Base-by-base conservation (phyloP, 1,140 invertebrate genomes). In the Monochamus saltuarius region DNA sequence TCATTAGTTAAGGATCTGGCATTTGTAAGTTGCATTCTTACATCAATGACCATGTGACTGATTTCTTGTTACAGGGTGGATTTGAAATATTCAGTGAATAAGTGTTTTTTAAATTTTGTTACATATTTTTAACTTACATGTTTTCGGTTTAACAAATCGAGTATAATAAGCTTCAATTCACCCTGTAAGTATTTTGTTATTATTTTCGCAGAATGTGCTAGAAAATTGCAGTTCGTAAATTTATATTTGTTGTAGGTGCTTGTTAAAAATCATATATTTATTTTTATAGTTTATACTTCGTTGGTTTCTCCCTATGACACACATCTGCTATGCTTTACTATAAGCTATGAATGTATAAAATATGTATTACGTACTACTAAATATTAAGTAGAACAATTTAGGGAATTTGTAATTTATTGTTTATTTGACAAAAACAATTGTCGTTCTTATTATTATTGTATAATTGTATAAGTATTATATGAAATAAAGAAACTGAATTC, bases 381-480 rank as follows among this genome's bases (percentile, higher is more conserved):
- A 56, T 37, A 66, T 56, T 22, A 52, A 52, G 67, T 69, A 69
- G 67, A 57, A 63, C 59, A 64, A 61, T 67, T 63, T 67, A 67
- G 64, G 62, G 56, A 66, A 64, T 64, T 61, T 64, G 59, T 43
- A 58, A 54, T 65, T 60, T 53, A 53, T 62, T 62, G 34, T 39
- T 66, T 57, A 53, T 58, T 54, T 67, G 37, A 53, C 46, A 46
- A 65, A 64, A 47, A 36, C 55, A 46, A n/a, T 50, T 40, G 39
- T 55, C 39, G 46, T 58, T 66, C 43, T 47, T 58, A 59, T 37
- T 54, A 63, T 62, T 65, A 66, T 38, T 69, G 67, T 69, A 69
- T 69, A 63, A 69, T 69, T 69, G 67, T 69, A 66, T 58, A 66
- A 66, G 64, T 63, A 66, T 62, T 64, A 66, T 66, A 66, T 66